phyloP scores from a whole-genome alignment of 2,888 invertebrate species.

The Thecophora atra region DNA sequence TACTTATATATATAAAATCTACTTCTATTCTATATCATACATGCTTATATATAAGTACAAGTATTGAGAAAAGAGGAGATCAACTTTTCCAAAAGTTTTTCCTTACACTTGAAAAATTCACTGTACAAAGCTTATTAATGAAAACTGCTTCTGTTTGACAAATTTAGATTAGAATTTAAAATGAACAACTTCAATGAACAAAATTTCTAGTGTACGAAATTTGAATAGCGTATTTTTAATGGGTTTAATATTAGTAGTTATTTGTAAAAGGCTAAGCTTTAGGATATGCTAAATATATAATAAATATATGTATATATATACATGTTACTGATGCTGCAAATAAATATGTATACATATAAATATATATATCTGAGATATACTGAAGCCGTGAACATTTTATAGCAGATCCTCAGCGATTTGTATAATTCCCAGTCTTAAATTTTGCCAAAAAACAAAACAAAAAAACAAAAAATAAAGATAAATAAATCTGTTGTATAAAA shows the following conservation, averaged over 20 bases:
- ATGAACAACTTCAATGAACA: not conserved
- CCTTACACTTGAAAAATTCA: not conserved
- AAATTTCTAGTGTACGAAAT: not conserved
- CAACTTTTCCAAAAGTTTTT: no score
- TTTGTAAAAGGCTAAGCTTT: not conserved
- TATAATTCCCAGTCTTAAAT: not conserved
- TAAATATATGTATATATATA: no score
- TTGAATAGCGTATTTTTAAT: not conserved
- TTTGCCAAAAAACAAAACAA: not conserved
- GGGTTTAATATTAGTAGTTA: not conserved
- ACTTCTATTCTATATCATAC: no score
- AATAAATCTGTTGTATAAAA: not conserved
- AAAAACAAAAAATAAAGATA: no score
- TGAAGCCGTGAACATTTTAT: no score
- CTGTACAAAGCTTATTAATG: conserved; percentile 13
- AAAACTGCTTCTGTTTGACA: not conserved
- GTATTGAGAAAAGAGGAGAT: no score
- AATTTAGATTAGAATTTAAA: not conserved
- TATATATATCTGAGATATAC: no score
- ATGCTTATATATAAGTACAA: no score
- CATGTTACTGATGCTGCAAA: no score
- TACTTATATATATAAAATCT: no score
- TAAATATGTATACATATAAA: no score
- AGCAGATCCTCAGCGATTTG: not conserved
- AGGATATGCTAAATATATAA: not conserved